These are phyloP conservation scores for Chorisops tibialis DNA, from an alignment of 2,888 invertebrate species.

Conservation along the genomic window DNA sequence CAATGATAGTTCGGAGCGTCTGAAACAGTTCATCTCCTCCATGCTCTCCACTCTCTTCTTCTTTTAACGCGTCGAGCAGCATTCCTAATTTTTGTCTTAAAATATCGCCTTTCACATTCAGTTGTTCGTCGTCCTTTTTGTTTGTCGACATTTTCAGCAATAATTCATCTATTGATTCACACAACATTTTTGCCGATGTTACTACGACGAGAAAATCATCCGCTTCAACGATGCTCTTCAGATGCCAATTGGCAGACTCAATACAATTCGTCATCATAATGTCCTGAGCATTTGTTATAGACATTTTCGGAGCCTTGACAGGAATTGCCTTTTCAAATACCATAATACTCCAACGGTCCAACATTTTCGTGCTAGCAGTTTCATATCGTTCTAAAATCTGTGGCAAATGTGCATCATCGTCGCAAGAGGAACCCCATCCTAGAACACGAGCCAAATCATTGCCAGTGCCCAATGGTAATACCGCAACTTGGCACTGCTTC, in stretches of 20 bases:
- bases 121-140: constrained; percentile 60
- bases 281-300: constrained; percentile 54
- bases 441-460: constrained; percentile 93
- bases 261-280: constrained; percentile 65
- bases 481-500: constrained; percentile 93
- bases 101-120: constrained; percentile 66
- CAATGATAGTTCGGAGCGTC: constrained; percentile 43
- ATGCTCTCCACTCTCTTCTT: constrained; percentile 58
- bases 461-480: constrained; percentile 92
- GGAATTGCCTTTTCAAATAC: constrained; percentile 77
- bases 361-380: constrained; percentile 95
- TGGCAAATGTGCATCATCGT: constrained; percentile 90
- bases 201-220: constrained; percentile 71
- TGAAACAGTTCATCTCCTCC: constrained; percentile 47
- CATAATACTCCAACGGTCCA: constrained; percentile 97
- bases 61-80: constrained; percentile 68
- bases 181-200: constrained; percentile 69
- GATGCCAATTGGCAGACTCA: constrained; percentile 71
- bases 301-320: constrained; percentile 56
- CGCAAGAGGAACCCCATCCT: constrained; percentile 96
- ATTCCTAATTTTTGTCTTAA: constrained; percentile 71
- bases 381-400: constrained; percentile 91
- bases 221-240: constrained; percentile 82
- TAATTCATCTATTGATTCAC: constrained; percentile 76
- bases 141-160: constrained; percentile 61